These are phyloP conservation scores for Bombus waltoni DNA, from an alignment of 1,140 invertebrate genomes.

Conservation along the genomic window DNA sequence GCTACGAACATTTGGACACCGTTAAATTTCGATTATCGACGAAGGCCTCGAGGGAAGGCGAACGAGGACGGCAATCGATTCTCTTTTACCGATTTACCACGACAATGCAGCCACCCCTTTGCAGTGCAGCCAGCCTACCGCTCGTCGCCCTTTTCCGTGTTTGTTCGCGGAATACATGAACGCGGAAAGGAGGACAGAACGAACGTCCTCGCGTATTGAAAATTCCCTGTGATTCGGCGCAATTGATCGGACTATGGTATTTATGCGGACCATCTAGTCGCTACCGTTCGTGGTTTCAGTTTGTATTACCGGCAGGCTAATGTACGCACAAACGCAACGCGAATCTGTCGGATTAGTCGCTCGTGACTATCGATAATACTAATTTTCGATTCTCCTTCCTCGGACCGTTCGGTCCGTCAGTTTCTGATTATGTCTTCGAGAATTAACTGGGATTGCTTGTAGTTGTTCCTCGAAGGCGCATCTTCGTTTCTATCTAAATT, in stretches of 20 bases:
- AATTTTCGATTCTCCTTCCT: not conserved
- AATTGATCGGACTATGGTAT: slow-evolving; percentile 77
- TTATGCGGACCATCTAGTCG: slow-evolving; percentile 76
- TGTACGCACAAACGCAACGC: slow-evolving; percentile 68
- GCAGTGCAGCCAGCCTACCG: not conserved
- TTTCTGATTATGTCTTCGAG: not conserved
- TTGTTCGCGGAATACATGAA: not conserved
- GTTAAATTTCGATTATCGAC: slow-evolving; percentile 65
- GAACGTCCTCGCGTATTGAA: slow-evolving; percentile 67
- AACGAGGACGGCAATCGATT: slow-evolving; percentile 67
- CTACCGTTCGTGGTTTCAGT: slow-evolving; percentile 69
- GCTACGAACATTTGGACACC: slow-evolving; percentile 11
- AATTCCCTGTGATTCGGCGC: slow-evolving; percentile 77
- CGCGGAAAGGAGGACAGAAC: slow-evolving; percentile 33
- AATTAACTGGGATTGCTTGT: not conserved
- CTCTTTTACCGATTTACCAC: slow-evolving; percentile 74
- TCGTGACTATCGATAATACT: slow-evolving; percentile 24
- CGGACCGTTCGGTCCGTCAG: not conserved
- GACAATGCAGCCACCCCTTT: slow-evolving; percentile 63
- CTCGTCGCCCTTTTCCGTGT: slow-evolving; percentile 10
- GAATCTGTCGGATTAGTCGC: slow-evolving; percentile 54
- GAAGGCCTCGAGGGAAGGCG: slow-evolving; percentile 10
- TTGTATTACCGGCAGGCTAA: slow-evolving; percentile 64
- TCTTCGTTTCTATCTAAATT: not conserved
- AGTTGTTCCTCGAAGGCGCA: not conserved